Evolutionary conservation across 2,888 invertebrate species (phyloP), one percentile per base, ranked within the genome.

Genomic region (Cataglyphis rosenhaueri): DNA sequence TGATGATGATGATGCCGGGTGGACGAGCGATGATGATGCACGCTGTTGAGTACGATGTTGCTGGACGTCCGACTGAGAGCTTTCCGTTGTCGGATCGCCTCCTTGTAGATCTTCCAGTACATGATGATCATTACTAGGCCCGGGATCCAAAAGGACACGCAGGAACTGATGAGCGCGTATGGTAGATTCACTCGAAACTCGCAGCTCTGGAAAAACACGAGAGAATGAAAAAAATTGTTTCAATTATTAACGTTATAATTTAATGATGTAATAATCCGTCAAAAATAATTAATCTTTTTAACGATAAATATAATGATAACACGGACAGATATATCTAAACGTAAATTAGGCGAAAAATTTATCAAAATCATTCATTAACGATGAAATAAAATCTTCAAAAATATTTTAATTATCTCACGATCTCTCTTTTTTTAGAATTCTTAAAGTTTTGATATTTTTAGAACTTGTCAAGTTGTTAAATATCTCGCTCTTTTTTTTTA

Each of bases 121-220:
- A 98, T 98, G 65, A 97, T 97, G 91, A 98, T 96, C 98, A 98
- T 98, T 44, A 98, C 98, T 79, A 98, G 94, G 89, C 98, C 98
- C 6, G 98, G 98, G 94, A 98, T 98, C 98, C 98, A 98, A 94
- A 98, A 98, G 48, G 98, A 98, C 57, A 98, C 97, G 87, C 97
- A 97, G 83, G 98, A 98, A 70, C 98, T 98, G 85, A 98, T 97
- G 82, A 98, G 96, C 10, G 98, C 98, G 93, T 98, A 98, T 52
- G 97, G 96, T 93, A 97, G 97, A 94, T 98, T 98, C 21, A 97
- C 98, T 92, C 97, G 97, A 93, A 98, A 98, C 55, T 96, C 96
- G 94, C 98, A 98, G 15, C 96, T 87, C 93, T 93, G 91, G 8
- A 88, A 89, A 55, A 61, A 62, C n/a, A 38, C 3, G 12, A 81